phyloP scores from a whole-genome alignment of 37 sponge, comb jelly and placozoan species.

The Crambe crambe region DNA sequence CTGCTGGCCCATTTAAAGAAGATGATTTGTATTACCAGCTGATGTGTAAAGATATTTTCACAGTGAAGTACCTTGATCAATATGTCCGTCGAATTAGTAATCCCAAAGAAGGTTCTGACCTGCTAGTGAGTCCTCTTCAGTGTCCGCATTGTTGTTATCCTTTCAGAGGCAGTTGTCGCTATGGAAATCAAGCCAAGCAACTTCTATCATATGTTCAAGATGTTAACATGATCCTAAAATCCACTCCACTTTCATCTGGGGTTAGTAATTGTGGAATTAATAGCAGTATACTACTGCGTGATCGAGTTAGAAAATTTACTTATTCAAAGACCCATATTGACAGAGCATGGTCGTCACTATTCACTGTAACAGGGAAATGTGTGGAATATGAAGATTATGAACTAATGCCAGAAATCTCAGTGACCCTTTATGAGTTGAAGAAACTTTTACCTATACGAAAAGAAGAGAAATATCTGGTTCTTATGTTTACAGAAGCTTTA shows the following conservation, averaged over 20 bases:
- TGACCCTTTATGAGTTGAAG: too few relatives aligned
- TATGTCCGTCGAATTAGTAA: background rate
- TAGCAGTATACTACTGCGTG: too few relatives aligned
- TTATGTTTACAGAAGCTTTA: too few relatives aligned
- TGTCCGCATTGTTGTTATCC: constrained; percentile 14
- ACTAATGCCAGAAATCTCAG: too few relatives aligned
- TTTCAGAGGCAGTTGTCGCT: constrained; percentile 6
- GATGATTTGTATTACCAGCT: constrained; percentile 24
- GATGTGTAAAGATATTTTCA: constrained; percentile 40
- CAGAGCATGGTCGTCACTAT: too few relatives aligned
- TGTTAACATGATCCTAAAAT: background rate
- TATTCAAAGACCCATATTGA: background rate
- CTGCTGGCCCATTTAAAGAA: background rate
- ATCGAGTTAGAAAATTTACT: too few relatives aligned
- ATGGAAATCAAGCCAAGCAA: constrained; percentile 33
- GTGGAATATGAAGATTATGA: too few relatives aligned
- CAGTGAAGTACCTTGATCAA: constrained; percentile 39
- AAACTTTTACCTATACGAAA: too few relatives aligned
- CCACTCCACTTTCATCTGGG: too few relatives aligned
- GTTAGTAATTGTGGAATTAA: too few relatives aligned
- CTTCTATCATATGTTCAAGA: background rate
- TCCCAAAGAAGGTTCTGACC: background rate
- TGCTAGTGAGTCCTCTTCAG: constrained; percentile 19
- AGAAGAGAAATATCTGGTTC: too few relatives aligned
- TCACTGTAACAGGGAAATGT: background rate